Evolutionary conservation across 1,140 invertebrate genomes (phyloP), one percentile per base, ranked within the genome.

Genomic region (Cyphomyrmex costatus): DNA sequence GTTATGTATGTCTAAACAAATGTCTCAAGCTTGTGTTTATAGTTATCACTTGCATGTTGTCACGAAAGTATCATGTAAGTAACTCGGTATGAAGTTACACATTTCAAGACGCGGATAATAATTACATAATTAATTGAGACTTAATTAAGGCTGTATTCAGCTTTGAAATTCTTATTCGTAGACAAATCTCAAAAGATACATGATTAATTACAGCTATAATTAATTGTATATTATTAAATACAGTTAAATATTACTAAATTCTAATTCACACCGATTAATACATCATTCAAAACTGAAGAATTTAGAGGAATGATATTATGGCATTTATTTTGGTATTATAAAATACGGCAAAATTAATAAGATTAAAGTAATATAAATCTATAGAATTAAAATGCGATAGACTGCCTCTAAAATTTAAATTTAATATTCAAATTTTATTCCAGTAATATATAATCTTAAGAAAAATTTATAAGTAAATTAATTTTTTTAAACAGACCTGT

Each of bases 1-100:
- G 53, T 60, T 73, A 73, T 46, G 66, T 60, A 74, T 33, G 36
- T 46, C 68, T 6, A 73, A 83, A 60, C 68, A 83, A 83, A 83
- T 60, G n/a, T 74, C 66, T 82, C 14, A 68, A 60, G 53, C n/a
- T 1, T 16, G 36, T 68, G 46, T 49, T 68, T 68, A 46, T 68
- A 68, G 21, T 46, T 14, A 14, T 53, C 61, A 46, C 51, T 83
- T 74, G 16, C 10, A 36, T 36, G 19, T 82, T 24, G 19, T 33
- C 27, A 16, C 12, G n/a, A 24, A 68, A 46, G 14, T 49, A 36
- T 42, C 30, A 42, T 49, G 14, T 49, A 14, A 68, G 2, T 3
- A 42, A 66, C 33, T 12, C 8, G 33, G n/a, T 36, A 68, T 68
- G 16, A 49, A 68, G 36, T 68, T 68, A 24, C 36, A 27, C 2